A percentile compares a stretch with the other conserved stretches of the same genome.
Conservation (phyloP, 2,888 invertebrate species). For the Tridacna crocea region DNA sequence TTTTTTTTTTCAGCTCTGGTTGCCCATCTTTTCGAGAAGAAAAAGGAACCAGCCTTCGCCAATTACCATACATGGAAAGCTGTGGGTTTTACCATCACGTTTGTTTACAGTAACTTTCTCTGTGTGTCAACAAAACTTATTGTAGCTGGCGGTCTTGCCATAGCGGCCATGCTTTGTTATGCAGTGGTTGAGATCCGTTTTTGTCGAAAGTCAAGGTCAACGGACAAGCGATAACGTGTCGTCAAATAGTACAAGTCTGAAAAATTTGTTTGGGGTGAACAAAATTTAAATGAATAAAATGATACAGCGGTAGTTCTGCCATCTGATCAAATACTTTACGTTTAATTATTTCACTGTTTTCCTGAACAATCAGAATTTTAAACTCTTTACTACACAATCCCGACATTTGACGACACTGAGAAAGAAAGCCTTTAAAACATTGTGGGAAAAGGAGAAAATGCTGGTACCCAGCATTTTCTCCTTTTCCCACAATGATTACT, state of each 20-base stretch:
- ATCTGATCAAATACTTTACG: no score
- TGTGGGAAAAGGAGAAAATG: not conserved
- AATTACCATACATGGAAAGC: slow-evolving; percentile 75
- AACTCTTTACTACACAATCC: no score
- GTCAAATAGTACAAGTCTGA: not conserved
- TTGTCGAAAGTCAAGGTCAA: not conserved
- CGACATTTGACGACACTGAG: not conserved
- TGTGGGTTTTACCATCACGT: slow-evolving; percentile 70
- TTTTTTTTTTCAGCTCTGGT: slow-evolving; percentile 68
- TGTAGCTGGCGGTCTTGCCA: slow-evolving; percentile 60
- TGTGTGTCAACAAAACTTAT: slow-evolving; percentile 72
- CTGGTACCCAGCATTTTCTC: not conserved
- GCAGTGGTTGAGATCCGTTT: slow-evolving; percentile 61
- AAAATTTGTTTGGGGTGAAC: no score
- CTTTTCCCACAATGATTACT: not conserved
- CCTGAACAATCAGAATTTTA: no score
- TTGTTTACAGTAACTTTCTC: slow-evolving; percentile 69
- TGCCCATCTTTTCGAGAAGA: slow-evolving; percentile 69
- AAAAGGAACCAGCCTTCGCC: slow-evolving; percentile 72
- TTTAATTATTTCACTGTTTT: no score
- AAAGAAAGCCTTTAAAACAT: not conserved
- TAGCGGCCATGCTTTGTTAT: slow-evolving; percentile 58
- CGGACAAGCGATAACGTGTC: not conserved
- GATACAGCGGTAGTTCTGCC: no score
- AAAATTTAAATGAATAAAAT: not conserved